These are phyloP conservation scores for Lota lota DNA, from an alignment of 2,113 vertebrate genomes.

Conservation along the genomic window DNA sequence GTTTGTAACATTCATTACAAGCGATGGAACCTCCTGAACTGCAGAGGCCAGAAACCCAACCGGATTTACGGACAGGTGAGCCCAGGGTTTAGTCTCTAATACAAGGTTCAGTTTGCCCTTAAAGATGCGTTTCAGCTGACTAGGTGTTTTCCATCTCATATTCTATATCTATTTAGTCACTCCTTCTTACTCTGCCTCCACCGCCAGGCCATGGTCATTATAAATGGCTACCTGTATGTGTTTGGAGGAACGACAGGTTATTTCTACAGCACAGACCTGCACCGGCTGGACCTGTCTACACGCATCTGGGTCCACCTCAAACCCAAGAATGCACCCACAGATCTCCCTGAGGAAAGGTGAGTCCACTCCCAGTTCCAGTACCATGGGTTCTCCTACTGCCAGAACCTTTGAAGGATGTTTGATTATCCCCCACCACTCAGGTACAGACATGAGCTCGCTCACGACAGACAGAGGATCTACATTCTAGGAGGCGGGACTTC, in stretches of 20 bases:
- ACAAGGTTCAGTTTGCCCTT: not conserved
- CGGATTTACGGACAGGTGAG: conserved; percentile 95
- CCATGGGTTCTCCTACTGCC: not conserved
- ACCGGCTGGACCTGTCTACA: conserved; percentile 91
- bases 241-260: conserved; percentile 99
- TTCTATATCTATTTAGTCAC: not conserved
- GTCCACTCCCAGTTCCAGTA: not conserved
- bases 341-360: conserved; percentile 92
- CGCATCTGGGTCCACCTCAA: conserved; percentile 94
- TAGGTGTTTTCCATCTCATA: too few species aligned
- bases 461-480: conserved; percentile 90
- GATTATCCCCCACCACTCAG: conserved; percentile 51
- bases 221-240: conserved; percentile 93
- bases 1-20: conserved; percentile 97
- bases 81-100: not conserved
- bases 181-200: not conserved
- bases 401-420: not conserved
- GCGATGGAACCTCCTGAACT: conserved; percentile 91
- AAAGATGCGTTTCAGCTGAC: not conserved
- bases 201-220: conserved; percentile 92
- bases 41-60: conserved; percentile 93
- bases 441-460: conserved; percentile 95
- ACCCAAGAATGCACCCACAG: conserved; percentile 87
- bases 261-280: conserved; percentile 95
- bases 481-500: conserved; percentile 97